Percentiles rank a stretch among this genome's conserved stretches.
phyloP scores from a whole-genome alignment of 2,797 vertebrate species.

The Tokudaia muenninki region DNA sequence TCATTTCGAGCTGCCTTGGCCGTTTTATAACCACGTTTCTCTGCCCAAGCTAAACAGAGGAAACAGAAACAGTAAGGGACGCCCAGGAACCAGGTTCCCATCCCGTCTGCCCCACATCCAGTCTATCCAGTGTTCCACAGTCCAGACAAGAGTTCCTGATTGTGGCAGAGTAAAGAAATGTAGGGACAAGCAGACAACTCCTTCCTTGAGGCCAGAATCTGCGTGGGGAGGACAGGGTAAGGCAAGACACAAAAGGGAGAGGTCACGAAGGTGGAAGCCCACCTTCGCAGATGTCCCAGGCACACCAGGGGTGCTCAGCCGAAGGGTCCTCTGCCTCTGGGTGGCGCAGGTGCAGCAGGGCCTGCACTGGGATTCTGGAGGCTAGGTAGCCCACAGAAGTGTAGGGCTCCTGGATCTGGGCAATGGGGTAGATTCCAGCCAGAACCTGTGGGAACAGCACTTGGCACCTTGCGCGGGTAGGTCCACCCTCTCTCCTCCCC shows the following conservation, averaged over 20 bases:
- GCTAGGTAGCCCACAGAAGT: constrained; percentile 95
- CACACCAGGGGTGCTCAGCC: constrained; percentile 90
- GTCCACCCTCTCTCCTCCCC: too few species aligned
- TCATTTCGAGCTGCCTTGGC: constrained; percentile 95
- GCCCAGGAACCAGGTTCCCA: background rate
- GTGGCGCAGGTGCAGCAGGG: constrained; percentile 91
- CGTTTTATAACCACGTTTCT: constrained; percentile 95
- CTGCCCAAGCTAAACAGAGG: constrained; percentile 93
- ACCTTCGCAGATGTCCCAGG: constrained; percentile 97
- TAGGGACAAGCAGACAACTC: background rate
- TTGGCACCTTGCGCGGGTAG: background rate
- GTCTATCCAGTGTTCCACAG: background rate
- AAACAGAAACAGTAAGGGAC: background rate
- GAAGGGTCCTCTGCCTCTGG: constrained; percentile 85
- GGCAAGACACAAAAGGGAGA: background rate
- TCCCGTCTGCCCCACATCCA: background rate
- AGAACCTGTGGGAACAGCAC: constrained; percentile 90
- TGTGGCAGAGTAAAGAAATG: background rate
- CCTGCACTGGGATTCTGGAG: constrained; percentile 89
- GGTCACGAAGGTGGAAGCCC: background rate
- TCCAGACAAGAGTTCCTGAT: constrained; percentile 1
- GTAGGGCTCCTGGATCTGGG: constrained; percentile 97
- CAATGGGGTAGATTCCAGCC: constrained; percentile 94
- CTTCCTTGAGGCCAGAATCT: background rate
- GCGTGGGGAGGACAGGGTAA: background rate